A percentile compares a stretch with the other conserved stretches of the same genome.
Conservation (phyloP, 2,113 vertebrate species). For the Ameiurus melas region DNA sequence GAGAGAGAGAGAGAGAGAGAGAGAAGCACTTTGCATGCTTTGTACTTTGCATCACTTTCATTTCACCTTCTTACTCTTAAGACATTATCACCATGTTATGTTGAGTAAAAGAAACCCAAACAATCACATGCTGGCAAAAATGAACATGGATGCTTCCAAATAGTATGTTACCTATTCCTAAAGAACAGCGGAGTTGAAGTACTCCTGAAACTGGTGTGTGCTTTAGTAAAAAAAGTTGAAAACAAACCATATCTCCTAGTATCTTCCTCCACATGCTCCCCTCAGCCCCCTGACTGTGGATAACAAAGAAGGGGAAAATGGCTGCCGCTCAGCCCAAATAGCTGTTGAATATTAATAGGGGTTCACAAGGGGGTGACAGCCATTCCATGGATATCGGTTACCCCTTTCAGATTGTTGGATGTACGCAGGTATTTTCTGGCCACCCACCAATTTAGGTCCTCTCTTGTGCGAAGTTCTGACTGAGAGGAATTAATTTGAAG, state of each 20-base stretch:
- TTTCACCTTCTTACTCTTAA: too few relatives aligned
- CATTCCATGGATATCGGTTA: constrained; percentile 60
- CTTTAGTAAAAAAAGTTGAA: constrained; percentile 6
- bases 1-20: too few relatives aligned
- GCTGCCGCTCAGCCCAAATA: constrained; percentile 47
- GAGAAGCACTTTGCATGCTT: too few relatives aligned
- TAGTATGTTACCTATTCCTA: background rate
- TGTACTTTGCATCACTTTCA: too few relatives aligned
- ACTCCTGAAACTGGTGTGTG: constrained; percentile 50
- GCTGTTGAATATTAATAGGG: constrained; percentile 49
- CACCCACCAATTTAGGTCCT: constrained; percentile 23
- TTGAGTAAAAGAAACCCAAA: too few relatives aligned
- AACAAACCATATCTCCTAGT: background rate
- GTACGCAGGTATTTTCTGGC: constrained; percentile 15
- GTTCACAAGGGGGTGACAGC: constrained; percentile 22
- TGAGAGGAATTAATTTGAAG: background rate
- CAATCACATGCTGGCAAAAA: too few relatives aligned
- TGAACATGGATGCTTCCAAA: too few relatives aligned
- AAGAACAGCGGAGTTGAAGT: background rate
- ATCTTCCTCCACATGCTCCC: background rate
- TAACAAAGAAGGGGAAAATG: constrained; percentile 44
- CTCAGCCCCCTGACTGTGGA: background rate
- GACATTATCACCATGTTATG: too few relatives aligned
- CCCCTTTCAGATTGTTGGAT: constrained; percentile 36
- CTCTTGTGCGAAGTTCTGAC: background rate